Evolutionary conservation across 2,888 invertebrate species (phyloP), one percentile per base, ranked within the genome.

Genomic region (Cheilosia variabilis): DNA sequence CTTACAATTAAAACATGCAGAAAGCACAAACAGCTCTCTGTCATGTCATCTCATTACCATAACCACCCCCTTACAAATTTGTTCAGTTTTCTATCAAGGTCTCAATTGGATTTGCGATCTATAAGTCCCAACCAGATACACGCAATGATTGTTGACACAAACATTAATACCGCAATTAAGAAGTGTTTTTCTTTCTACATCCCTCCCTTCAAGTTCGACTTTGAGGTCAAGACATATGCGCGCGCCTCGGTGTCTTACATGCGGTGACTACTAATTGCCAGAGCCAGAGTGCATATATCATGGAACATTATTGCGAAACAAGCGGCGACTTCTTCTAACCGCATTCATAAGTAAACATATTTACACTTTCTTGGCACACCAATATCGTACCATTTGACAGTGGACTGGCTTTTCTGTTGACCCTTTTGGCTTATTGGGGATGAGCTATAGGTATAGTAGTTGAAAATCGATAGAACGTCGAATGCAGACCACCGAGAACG

Each of bases 341-440:
- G 41, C 66, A 31, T 66, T 52, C 19, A 77, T 24, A 41, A 52
- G 52, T 66, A 66, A 66, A 66, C 68, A 69, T 2, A 31, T 53
- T 45, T 68, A 68, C 34, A 60, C 60, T 76, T 66, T 60, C 17
- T 9, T 47, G 19, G 47, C 17, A 10, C 6, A 47, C 47, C 47
- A 47, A 17, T 47, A 17, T 10, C 9, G 2, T 10, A 17, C 19
- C 9, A 47, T 47, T 37, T 37, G 37, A 13, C 47, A 19, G 9
- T 0, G 9, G 47, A 9, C 17, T 9, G n/a, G 17, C 1, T 17
- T 19, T 47, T 3, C 2, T 19, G 9, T 47, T 47, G 17, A 47
- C 47, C 19, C 37, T 37, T 37, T 47, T 47, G 47, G 17, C 47
- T 47, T 60, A 72, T 72, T 72, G 60, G 27, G 52, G 62, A 43